Conservation (phyloP, 2,797 vertebrate genomes). For the Eupleurogrammus muticus region DNA sequence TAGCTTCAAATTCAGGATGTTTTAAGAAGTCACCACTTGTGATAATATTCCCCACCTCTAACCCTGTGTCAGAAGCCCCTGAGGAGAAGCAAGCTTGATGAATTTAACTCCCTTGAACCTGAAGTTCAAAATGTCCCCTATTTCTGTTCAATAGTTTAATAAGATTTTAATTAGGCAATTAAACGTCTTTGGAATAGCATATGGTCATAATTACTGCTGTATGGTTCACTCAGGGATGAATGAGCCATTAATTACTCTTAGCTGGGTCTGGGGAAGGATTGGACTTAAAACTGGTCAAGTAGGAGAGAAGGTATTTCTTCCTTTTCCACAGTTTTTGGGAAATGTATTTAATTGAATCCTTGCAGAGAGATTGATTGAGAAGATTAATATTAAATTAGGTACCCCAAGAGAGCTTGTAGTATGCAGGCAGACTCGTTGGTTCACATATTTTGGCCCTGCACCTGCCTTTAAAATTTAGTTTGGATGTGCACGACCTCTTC, state of each 20-base stretch:
- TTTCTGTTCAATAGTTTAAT: slow-evolving; percentile 81
- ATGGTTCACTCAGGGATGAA: slow-evolving; percentile 78
- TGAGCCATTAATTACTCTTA: slow-evolving; percentile 82
- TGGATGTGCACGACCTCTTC: too few species aligned
- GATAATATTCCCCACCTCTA: slow-evolving; percentile 64
- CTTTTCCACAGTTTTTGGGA: slow-evolving; percentile 28
- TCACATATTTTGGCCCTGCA: too few species aligned
- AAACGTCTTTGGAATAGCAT: slow-evolving; percentile 83
- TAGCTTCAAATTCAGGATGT: slow-evolving; percentile 57
- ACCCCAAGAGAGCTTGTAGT: too few species aligned
- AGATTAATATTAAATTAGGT: neutral
- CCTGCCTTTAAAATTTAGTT: too few species aligned
- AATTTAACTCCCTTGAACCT: slow-evolving; percentile 69
- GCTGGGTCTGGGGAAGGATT: slow-evolving; percentile 76
- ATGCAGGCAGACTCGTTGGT: too few species aligned
- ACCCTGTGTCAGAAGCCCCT: slow-evolving; percentile 63
- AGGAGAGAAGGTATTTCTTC: slow-evolving; percentile 43
- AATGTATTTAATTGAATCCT: neutral
- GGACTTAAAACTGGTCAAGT: slow-evolving; percentile 60
- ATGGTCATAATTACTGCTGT: slow-evolving; percentile 83
- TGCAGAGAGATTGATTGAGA: neutral
- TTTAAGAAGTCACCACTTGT: slow-evolving; percentile 57
- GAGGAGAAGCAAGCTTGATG: slow-evolving; percentile 67
- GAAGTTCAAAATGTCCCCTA: slow-evolving; percentile 78
- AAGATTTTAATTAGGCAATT: slow-evolving; percentile 86